phyloP scores from a whole-genome alignment of 2,888 invertebrate species.

The Lepidocyrtinus sp. region DNA sequence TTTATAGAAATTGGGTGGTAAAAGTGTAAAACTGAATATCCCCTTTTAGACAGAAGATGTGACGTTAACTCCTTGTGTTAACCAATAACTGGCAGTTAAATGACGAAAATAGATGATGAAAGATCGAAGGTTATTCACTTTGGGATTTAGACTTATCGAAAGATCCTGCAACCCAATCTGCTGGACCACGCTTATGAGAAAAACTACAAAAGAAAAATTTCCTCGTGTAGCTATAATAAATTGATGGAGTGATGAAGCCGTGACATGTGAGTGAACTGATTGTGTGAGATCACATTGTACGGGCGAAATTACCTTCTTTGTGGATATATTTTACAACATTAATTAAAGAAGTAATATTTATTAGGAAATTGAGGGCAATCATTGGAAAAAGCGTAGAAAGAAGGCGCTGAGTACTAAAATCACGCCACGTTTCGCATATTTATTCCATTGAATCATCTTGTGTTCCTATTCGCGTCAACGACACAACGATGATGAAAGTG shows the following conservation, averaged over 20 bases:
- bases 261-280: background rate
- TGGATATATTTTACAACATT: background rate
- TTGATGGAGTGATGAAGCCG: background rate
- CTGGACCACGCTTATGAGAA: background rate
- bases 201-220: background rate
- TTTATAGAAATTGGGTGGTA: too few species aligned
- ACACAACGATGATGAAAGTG: conserved; percentile 57
- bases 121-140: background rate
- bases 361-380: too few species aligned
- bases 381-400: too few species aligned
- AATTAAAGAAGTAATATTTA: too few species aligned
- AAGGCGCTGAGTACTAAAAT: too few species aligned
- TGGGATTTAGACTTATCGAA: background rate
- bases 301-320: background rate
- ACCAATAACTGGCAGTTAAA: too few species aligned
- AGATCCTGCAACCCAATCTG: background rate
- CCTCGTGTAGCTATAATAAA: background rate
- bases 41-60: too few species aligned
- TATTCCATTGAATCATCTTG: background rate
- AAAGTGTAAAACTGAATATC: too few species aligned
- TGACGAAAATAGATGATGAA: conserved; percentile 5
- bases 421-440: too few species aligned
- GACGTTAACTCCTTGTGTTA: too few species aligned
- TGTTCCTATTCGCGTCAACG: background rate
- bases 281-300: too few species aligned